Conservation (phyloP, 2,888 invertebrate species). For the Nomada fabriciana region DNA sequence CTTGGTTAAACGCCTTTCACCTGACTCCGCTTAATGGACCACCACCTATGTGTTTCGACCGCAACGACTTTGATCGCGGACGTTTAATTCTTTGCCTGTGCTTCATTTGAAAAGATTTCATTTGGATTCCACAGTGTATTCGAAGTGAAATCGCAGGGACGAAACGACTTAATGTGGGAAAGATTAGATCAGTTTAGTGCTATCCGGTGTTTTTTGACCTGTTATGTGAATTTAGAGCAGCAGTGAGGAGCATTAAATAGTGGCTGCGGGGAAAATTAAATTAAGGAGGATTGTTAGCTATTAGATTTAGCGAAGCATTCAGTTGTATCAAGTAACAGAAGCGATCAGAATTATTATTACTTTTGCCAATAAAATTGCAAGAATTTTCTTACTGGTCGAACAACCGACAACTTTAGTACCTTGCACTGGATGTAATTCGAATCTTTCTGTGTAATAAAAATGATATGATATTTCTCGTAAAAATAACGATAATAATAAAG, state of each 20-base stretch:
- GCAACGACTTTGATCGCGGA: slow-evolving; percentile 18
- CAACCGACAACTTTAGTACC: too few relatives aligned
- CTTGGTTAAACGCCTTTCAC: slow-evolving; percentile 45
- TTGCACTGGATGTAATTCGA: too few relatives aligned
- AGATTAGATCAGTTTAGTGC: not conserved
- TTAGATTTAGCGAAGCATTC: too few relatives aligned
- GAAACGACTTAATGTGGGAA: not conserved
- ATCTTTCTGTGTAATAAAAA: too few relatives aligned
- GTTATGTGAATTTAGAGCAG: not conserved
- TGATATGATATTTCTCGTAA: too few relatives aligned
- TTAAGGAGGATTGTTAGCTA: too few relatives aligned
- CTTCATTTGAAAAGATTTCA: not conserved
- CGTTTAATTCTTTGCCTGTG: not conserved
- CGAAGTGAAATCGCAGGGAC: slow-evolving; percentile 6
- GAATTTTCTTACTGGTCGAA: too few relatives aligned
- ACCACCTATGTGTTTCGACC: slow-evolving; percentile 26
- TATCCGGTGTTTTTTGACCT: not conserved
- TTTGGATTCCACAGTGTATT: not conserved
- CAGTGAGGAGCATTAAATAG: not conserved
- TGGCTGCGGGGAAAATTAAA: too few relatives aligned
- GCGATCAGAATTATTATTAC: too few relatives aligned
- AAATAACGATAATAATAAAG: not conserved
- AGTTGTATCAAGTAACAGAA: too few relatives aligned
- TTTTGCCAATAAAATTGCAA: too few relatives aligned
- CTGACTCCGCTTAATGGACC: slow-evolving; percentile 53